Base-by-base conservation (phyloP, 2,113 vertebrate species). In the Canis aureus region DNA sequence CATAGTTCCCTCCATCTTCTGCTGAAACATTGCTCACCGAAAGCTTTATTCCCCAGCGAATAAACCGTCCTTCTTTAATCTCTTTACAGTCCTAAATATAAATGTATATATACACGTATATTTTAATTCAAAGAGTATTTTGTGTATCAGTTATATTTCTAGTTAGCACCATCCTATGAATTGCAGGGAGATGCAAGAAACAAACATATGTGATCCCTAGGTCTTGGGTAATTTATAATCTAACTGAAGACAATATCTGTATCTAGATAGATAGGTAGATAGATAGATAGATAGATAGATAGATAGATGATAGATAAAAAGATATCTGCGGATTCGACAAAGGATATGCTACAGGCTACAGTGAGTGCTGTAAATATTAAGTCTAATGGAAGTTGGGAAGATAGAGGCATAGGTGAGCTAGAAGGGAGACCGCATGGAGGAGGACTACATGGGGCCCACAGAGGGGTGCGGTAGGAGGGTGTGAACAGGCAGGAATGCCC, bases 41-140 rank as follows among this genome's bases (percentile, higher is more conserved):
- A 49, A 98, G 97, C 32, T 10, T 97, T 17, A 0, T 11, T 38
- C 11, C 16, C 25, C 2, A n/a, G 81, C 4, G 0, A 66, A 15
- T 2, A 57, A 97, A 96, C n/a, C 91, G 59, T 11, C 91, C 80
- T 67, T 51, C 84, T 55, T 69, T 69, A 59, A 97, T 82, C 94
- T 97, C 96, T 59, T 93, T 59, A 86, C 98, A 98, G 25, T 84
- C 95, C 98, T 98, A 74, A 89, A 95, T 13, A 57, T 4, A 29
- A 80, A 60, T 11, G 27, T 76, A 76, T 51, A 76, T 8, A 51
- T 29, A 76, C 13, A 29, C 3, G 22, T 13, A 27, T 29, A 51
- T 16, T 15, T 86, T 16, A 64, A 91, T 11, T 82, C 19, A 71
- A 27, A 94, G 17, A 91, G 5, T 9, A 35, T 69, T 74, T 51